Conservation (phyloP, 1,140 invertebrate genomes). For the Lucilia cuprina region DNA sequence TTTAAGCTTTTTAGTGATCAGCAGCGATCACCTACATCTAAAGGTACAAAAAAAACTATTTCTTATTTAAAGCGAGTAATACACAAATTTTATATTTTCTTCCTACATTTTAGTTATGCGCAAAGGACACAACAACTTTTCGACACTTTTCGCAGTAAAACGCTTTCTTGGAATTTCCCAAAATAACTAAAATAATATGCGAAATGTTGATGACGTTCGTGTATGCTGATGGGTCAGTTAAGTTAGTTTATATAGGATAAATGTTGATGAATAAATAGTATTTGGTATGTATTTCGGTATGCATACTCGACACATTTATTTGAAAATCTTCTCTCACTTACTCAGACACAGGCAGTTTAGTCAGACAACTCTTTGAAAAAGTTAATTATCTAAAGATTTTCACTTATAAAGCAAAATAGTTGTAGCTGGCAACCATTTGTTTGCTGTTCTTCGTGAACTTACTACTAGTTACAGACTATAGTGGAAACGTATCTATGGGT, state of each 20-base stretch:
- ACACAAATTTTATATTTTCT: not conserved
- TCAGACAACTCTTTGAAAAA: not conserved
- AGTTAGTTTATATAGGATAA: no score
- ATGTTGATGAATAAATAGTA: not conserved
- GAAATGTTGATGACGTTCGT: not conserved
- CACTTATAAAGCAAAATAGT: not conserved
- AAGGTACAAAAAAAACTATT: not conserved
- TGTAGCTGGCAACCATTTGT: not conserved
- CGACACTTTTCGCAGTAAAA: slow-evolving; percentile 27
- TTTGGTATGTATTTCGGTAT: not conserved
- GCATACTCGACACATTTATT: slow-evolving; percentile 2
- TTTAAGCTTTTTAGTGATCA: not conserved
- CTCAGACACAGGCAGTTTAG: not conserved
- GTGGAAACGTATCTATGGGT: not conserved
- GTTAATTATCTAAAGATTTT: not conserved
- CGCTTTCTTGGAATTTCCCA: slow-evolving; percentile 31
- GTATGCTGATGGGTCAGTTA: not conserved
- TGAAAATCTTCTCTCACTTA: not conserved
- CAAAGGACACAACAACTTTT: not conserved
- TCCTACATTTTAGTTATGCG: not conserved
- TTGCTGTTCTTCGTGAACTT: not conserved
- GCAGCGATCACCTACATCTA: not conserved
- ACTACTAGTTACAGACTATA: not conserved
- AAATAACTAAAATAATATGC: slow-evolving; percentile 21
- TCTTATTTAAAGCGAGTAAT: slow-evolving; percentile 1